phyloP scores from a whole-genome alignment of 2,797 vertebrate species.

The Jordanella pulchra region DNA sequence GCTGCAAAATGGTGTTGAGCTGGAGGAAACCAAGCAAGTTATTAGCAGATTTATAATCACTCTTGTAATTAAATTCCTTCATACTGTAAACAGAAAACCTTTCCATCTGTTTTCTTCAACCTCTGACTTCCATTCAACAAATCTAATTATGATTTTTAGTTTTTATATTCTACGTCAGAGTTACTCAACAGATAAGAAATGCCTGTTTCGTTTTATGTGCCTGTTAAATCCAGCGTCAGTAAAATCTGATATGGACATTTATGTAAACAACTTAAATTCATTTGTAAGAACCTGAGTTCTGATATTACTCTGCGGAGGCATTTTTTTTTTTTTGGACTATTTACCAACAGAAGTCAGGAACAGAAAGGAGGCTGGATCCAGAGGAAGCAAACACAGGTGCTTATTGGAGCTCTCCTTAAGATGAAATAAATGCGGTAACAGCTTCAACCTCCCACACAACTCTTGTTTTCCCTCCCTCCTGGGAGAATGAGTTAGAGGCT shows the following conservation, averaged over 20 bases:
- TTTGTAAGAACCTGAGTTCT: background rate
- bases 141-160: background rate
- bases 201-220: background rate
- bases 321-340: background rate
- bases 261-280: too few relatives aligned
- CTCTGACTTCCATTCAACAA: background rate
- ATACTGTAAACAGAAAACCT: background rate
- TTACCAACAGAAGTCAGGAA: background rate
- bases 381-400: too few relatives aligned
- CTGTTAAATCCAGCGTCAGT: background rate
- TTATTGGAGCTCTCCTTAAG: background rate
- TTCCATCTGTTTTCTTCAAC: background rate
- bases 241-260: background rate
- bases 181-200: background rate
- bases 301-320: background rate
- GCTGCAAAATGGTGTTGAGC: too few relatives aligned
- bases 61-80: too few relatives aligned
- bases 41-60: background rate
- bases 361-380: background rate
- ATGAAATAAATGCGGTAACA: constrained; percentile 38
- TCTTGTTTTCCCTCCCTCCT: constrained; percentile 28
- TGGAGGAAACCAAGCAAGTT: background rate
- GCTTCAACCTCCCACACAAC: constrained; percentile 34
- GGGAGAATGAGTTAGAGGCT: constrained; percentile 31
- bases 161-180: background rate